These are phyloP conservation scores for Chrosomus eos DNA, from an alignment of 2,797 vertebrate species.

Conservation along the genomic window DNA sequence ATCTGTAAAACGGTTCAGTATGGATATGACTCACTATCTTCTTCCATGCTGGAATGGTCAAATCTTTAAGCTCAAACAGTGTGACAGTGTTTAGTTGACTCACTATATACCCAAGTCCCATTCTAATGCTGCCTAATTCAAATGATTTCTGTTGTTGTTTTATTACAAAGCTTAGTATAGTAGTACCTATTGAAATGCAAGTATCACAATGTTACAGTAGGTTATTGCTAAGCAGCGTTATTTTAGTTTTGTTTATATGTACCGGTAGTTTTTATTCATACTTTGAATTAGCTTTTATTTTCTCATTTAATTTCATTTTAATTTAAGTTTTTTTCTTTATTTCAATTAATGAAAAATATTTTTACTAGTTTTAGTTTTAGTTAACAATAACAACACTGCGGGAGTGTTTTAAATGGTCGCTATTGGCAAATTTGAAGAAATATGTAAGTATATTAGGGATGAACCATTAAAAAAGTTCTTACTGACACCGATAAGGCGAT, in stretches of 20 bases:
- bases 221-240: background rate
- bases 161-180: background rate
- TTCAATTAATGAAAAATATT: background rate
- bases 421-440: background rate
- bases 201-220: background rate
- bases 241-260: background rate
- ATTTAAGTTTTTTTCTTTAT: background rate
- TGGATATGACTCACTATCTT: conserved; percentile 49
- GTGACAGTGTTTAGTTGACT: conserved; percentile 40
- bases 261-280: background rate
- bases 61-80: conserved; percentile 32
- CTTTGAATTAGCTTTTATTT: background rate
- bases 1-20: conserved; percentile 53
- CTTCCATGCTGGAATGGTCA: conserved; percentile 5
- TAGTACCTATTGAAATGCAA: background rate
- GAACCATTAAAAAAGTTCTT: background rate
- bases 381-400: background rate
- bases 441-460: background rate
- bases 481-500: background rate
- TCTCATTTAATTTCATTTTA: background rate
- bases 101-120: conserved; percentile 23
- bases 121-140: conserved; percentile 32
- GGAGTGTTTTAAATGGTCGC: background rate
- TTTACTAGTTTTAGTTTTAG: background rate
- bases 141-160: background rate